Percentiles rank a stretch among this genome's conserved stretches.
These are phyloP conservation scores for Poecilia picta DNA, from an alignment of 2,797 vertebrate genomes.

Conservation along the genomic window DNA sequence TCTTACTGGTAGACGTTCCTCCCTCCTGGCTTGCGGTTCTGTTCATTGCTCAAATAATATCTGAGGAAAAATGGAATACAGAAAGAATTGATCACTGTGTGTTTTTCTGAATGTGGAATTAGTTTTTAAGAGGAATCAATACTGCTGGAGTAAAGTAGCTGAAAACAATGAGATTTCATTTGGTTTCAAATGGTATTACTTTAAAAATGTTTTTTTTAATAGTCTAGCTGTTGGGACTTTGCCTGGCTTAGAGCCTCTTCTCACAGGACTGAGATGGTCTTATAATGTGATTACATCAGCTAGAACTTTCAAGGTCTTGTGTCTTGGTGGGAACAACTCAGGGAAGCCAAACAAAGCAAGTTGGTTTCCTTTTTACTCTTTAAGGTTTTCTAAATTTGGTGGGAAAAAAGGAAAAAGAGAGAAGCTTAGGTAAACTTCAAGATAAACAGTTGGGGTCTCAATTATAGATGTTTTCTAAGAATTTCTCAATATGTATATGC, in stretches of 20 bases:
- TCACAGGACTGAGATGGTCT: not conserved
- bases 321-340: not conserved
- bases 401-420: too few relatives aligned
- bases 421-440: too few relatives aligned
- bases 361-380: not conserved
- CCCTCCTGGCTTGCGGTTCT: slow-evolving; percentile 83
- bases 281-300: not conserved
- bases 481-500: too few relatives aligned
- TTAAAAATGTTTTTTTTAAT: not conserved
- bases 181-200: not conserved
- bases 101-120: not conserved
- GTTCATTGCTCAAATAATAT: slow-evolving; percentile 91
- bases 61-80: slow-evolving; percentile 67
- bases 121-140: not conserved
- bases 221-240: not conserved
- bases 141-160: too few relatives aligned
- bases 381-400: not conserved
- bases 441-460: too few relatives aligned
- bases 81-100: not conserved
- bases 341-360: not conserved
- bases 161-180: not conserved
- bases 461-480: too few relatives aligned
- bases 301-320: not conserved
- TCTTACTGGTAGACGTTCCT: slow-evolving; percentile 93
- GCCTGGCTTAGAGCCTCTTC: not conserved